Evolutionary conservation across 2,797 vertebrate genomes (phyloP).

Genomic region (Spondyliosoma cantharus): DNA sequence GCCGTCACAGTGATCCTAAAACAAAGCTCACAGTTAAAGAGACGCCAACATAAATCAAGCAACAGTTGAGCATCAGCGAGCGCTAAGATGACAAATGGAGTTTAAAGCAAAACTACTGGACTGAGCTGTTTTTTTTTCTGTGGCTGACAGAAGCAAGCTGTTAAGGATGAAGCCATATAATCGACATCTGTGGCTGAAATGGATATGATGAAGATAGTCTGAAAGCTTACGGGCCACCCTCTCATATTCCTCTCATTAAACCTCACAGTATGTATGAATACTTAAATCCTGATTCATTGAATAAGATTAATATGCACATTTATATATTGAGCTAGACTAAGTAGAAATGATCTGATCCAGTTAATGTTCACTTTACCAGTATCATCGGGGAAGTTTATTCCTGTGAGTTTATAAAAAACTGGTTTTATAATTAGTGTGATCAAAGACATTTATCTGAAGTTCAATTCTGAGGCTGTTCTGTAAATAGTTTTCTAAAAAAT

Average conservation of each 20-base stretch:
- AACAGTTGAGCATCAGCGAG: conserved; percentile 13
- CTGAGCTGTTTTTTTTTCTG: conserved; percentile 3
- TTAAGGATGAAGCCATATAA: conserved; percentile 43
- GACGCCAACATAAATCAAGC: conserved; percentile 20
- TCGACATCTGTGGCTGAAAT: conserved; percentile 63
- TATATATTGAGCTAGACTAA: not conserved
- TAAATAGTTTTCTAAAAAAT: no score
- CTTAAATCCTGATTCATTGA: not conserved
- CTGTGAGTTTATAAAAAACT: no score
- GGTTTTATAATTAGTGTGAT: no score
- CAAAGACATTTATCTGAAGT: no score
- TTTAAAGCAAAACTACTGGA: not conserved
- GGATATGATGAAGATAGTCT: conserved; percentile 37
- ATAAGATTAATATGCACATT: not conserved
- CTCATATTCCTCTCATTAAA: conserved; percentile 35
- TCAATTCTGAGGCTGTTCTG: no score
- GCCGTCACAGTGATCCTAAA: conserved; percentile 93
- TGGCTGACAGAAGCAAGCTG: conserved; percentile 20
- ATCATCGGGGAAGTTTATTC: no score
- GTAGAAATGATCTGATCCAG: not conserved
- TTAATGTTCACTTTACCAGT: no score
- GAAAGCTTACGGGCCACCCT: conserved; percentile 9
- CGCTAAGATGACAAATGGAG: not conserved
- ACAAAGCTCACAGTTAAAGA: conserved; percentile 61
- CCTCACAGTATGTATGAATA: not conserved